Evolutionary conservation across 2,888 invertebrate species (phyloP).

Genomic region (Portevinia maculata): DNA sequence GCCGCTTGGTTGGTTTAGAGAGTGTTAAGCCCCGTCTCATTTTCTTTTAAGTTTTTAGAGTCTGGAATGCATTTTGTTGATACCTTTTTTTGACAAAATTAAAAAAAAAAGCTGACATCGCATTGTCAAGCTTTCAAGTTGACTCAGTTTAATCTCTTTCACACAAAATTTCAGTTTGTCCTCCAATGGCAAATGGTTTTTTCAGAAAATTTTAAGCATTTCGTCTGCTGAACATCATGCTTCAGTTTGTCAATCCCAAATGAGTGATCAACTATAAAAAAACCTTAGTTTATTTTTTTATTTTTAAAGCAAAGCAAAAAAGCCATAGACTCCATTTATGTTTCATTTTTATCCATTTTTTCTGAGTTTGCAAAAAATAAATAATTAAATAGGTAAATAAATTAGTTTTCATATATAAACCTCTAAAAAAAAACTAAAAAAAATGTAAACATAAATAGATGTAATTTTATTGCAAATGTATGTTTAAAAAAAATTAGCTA

Average conservation of each 20-base stretch:
- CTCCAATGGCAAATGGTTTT: slow-evolving; percentile 14
- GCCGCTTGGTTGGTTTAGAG: slow-evolving; percentile 17
- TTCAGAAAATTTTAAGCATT: slow-evolving; percentile 18
- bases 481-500: slow-evolving; percentile 63
- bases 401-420: slow-evolving; percentile 50
- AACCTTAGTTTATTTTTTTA: slow-evolving; percentile 22
- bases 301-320: slow-evolving; percentile 15
- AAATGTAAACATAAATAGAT: slow-evolving; percentile 11
- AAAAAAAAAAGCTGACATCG: too few relatives aligned
- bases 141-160: background rate
- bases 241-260: slow-evolving; percentile 61
- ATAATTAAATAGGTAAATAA: slow-evolving; percentile 63
- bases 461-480: slow-evolving; percentile 59
- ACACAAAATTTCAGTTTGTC: background rate
- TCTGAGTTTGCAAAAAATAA: slow-evolving; percentile 41
- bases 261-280: slow-evolving; percentile 54
- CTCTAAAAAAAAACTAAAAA: slow-evolving; percentile 21
- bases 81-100: too few relatives aligned
- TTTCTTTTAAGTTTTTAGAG: too few relatives aligned
- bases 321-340: slow-evolving; percentile 64
- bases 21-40: background rate
- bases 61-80: too few relatives aligned
- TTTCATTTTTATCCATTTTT: slow-evolving; percentile 28
- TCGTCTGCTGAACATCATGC: slow-evolving; percentile 20
- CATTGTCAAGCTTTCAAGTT: too few relatives aligned